Base-by-base conservation (phyloP, 2,113 vertebrate genomes). In the Centropristis striata region DNA sequence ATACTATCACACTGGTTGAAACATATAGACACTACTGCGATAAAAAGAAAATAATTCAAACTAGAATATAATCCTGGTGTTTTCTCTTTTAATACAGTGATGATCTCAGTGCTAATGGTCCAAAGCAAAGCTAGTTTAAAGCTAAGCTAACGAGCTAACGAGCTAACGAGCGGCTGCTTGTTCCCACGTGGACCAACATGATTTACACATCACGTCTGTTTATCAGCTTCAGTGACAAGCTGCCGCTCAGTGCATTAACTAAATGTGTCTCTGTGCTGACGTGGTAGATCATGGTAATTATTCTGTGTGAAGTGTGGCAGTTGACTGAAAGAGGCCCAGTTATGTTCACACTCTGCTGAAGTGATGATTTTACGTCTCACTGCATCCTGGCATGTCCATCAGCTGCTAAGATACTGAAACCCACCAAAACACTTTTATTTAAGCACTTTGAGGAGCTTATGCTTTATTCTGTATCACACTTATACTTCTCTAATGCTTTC, bases 291-390 rank as follows among this genome's bases (percentile, higher is more conserved):
- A 77, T 61, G 64, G 75, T 78, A 67, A 86, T 83, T 60, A 77
- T 27, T 50, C 51, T 36, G 67, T 32, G 7, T 69, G 72, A 84
- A 65, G 64, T 42, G 75, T 41, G 55, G 53, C 71, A 50, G 58
- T 50, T 42, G 57, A 82, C 66, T 82, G 78, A 79, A 82, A 84
- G 54, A 64, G 54, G 36, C 6, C 60, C 23, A 73, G 69, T 84
- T 82, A 86, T 84, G 83, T 86, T 83, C 61, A 87, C 76, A 71
- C 74, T 65, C 63, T 0, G n/a, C 9, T 66, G 69, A 85, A 71
- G 66, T 81, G 75, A 88, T 69, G 28, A 65, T 84, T 32, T 79
- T 44, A 75, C 41, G 23, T 76, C 14, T 76, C 14, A 18, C 51
- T 49, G 67, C 42, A n/a, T 28, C 23, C 37, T 50, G 28, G 41